Base-by-base conservation (phyloP, 2,797 vertebrate species). In the Amphiprion clarkii region DNA sequence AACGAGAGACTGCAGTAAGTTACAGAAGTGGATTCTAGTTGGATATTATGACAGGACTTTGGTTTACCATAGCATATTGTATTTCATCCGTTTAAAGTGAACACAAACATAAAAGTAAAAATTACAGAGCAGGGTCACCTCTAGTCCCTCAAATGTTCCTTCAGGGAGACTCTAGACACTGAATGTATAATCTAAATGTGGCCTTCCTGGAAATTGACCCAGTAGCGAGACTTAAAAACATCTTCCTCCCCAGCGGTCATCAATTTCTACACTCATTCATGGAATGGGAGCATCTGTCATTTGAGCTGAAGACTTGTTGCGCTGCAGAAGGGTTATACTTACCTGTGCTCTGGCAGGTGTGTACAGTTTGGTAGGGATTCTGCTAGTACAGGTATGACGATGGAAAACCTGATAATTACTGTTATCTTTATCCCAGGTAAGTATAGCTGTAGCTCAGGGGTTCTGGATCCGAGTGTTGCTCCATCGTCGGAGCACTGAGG, bases 401-500 rank as follows among this genome's bases (percentile, higher is more conserved):
- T 82, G 85, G 86, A 91, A 87, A 93, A 93, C 72, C 82, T 89
- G 73, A 87, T 93, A 93, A 95, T 94, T 89, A 94, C 88, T 91
- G 88, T 93, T 82, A 93, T 95, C 90, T 76, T 82, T 75, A 67
- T 81, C 75, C 76, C 53, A 49, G 56, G 65, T 95, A 95, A 95
- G 90, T 94, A 95, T 88, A 94, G 86, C 77, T 86, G 77, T 86
- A 76, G 81, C 57, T 84, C 71, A 54, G 78, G 40, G 36, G 76
- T 79, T 83, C 63, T 87, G 85, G 42, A 80, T 87, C 54, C 65
- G 70, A 86, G 70, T 25, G 57, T 82, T 91, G 74, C 86, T 81
- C 86, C 79, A 81, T 78, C 25, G 19, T 75, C 13, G 13, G 56
- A 79, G 75, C 42, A 46, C 14, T 40, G 36, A 70, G 62, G 63